A percentile compares a stretch with the other conserved stretches of the same genome.
Evolutionary conservation across 1,140 invertebrate species (phyloP).

Genomic region (Colletes gigas): DNA sequence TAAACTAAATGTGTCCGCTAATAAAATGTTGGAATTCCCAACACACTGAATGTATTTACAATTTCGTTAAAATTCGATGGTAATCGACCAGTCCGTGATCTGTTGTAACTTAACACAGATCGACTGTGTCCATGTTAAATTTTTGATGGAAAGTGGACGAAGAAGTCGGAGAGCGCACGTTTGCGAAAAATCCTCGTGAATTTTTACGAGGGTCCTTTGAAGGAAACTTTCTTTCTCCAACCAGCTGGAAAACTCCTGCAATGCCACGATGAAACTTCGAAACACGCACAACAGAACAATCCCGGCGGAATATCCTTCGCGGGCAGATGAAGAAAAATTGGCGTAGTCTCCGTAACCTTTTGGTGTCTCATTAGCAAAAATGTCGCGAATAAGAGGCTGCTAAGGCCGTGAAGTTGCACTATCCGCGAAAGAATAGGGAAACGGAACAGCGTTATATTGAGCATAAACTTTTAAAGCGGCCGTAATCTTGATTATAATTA

Average conservation of each 20-base stretch:
- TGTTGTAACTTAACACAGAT: not conserved
- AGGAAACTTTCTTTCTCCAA: not conserved
- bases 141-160: not conserved
- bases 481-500: slow-evolving; percentile 36
- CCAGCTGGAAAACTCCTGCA: not conserved
- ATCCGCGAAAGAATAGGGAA: not conserved
- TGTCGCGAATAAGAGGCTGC: not conserved
- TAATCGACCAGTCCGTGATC: not conserved
- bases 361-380: slow-evolving; percentile 18
- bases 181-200: slow-evolving; percentile 33
- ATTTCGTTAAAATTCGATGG: slow-evolving; percentile 20
- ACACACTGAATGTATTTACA: slow-evolving; percentile 13
- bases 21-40: no score
- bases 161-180: not conserved
- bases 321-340: slow-evolving; percentile 14
- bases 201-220: slow-evolving; percentile 15
- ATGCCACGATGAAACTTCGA: not conserved
- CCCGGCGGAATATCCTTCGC: not conserved
- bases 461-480: slow-evolving; percentile 29
- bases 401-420: not conserved
- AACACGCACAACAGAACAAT: not conserved
- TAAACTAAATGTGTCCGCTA: no score
- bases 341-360: not conserved
- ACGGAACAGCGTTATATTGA: not conserved
- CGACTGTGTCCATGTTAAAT: slow-evolving; percentile 7